Conservation (phyloP, 1,140 invertebrate species). For the Mylabris phalerata region DNA sequence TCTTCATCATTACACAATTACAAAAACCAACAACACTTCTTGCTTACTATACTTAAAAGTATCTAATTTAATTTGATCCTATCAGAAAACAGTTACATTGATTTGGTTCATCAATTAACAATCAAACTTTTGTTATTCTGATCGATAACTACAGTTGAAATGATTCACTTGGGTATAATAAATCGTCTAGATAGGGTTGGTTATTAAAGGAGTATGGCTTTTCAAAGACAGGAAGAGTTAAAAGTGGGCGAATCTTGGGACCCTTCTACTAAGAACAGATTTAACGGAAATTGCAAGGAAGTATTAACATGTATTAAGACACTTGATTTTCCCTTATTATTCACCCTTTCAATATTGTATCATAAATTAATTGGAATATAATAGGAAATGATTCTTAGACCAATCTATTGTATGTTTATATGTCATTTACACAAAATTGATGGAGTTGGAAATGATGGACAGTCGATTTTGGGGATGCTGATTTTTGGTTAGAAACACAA, state of each 20-base stretch:
- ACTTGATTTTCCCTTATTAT: conserved; percentile 17
- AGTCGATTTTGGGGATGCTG: conserved; percentile 9
- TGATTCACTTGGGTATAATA: no score
- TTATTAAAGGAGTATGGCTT: no score
- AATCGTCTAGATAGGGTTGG: no score
- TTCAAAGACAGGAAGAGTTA: no score
- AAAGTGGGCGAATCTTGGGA: not conserved
- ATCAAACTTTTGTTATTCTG: conserved; percentile 10
- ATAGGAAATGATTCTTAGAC: not conserved
- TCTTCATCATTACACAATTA: conserved; percentile 21
- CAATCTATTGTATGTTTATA: not conserved
- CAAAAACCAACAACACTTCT: conserved; percentile 1
- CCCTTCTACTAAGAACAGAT: not conserved
- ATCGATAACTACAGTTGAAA: no score
- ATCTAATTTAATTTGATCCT: conserved; percentile 6
- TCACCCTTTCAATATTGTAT: conserved; percentile 13
- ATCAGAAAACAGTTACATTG: conserved; percentile 1
- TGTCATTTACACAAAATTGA: conserved; percentile 23
- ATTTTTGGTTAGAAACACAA: conserved; percentile 21
- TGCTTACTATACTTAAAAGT: not conserved
- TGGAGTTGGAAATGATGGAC: conserved; percentile 12
- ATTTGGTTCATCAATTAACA: conserved; percentile 29
- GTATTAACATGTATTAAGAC: conserved; percentile 32
- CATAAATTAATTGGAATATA: conserved; percentile 11
- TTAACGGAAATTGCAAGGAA: conserved; percentile 29